Conservation (phyloP, 2,888 invertebrate genomes). For the Tridacna gigas region DNA sequence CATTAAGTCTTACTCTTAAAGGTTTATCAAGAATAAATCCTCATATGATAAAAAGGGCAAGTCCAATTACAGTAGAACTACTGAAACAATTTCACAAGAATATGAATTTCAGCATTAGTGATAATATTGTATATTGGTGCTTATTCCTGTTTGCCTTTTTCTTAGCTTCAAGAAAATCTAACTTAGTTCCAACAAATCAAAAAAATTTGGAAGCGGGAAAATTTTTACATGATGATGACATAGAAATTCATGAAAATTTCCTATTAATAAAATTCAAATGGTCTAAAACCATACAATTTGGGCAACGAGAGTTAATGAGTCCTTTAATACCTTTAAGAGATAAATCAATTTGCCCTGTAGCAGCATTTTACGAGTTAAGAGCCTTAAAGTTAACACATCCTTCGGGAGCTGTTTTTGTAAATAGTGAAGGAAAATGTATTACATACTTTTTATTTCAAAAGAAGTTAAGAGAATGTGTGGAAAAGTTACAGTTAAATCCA, state of each 20-base stretch:
- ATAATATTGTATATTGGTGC: conserved; percentile 3
- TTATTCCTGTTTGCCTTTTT: conserved; percentile 19
- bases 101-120: neutral
- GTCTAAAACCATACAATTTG: conserved; percentile 7
- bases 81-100: neutral
- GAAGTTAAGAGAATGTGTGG: neutral
- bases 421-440: neutral
- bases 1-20: conserved; percentile 14
- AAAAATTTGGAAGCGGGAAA: neutral
- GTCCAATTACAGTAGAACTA: neutral
- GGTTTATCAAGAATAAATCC: conserved; percentile 15
- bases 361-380: neutral
- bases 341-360: no score
- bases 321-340: neutral
- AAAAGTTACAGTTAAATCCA: neutral
- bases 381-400: neutral
- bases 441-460: neutral
- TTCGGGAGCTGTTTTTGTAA: neutral
- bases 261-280: neutral
- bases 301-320: neutral
- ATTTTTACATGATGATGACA: neutral
- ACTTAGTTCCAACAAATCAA: neutral
- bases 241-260: neutral
- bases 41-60: neutral
- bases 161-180: neutral